phyloP scores from a whole-genome alignment of 2,113 vertebrate species.

The Macrotus californicus region DNA sequence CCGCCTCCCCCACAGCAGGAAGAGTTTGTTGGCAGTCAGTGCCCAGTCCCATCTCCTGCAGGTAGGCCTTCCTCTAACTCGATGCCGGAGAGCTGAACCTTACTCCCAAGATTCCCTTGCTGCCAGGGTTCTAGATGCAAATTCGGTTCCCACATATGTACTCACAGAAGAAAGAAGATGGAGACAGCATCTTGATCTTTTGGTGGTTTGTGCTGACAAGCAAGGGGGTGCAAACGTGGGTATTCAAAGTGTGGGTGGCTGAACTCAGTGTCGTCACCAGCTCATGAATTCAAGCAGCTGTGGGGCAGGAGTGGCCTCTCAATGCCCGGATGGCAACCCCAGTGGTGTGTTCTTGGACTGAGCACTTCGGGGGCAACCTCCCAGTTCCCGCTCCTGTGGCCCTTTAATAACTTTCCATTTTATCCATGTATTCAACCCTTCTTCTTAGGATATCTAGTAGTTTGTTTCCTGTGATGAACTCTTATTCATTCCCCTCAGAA shows the following conservation, averaged over 20 bases:
- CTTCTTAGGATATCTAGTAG: neutral
- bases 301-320: neutral
- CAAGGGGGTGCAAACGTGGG: neutral
- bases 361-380: neutral
- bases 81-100: neutral
- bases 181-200: neutral
- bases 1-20: neutral
- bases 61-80: neutral
- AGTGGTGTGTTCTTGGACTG: neutral
- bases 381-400: neutral
- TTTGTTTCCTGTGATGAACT: neutral
- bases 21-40: neutral
- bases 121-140: neutral
- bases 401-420: neutral
- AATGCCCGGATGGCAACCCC: neutral
- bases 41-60: neutral
- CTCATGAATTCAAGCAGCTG: neutral
- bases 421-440: neutral
- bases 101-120: neutral
- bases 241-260: neutral
- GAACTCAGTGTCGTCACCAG: neutral
- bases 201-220: neutral
- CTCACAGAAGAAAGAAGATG: neutral
- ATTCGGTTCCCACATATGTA: neutral
- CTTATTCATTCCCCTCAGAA: neutral